These are phyloP conservation scores for Leptonema lineaticorne DNA, from an alignment of 1,140 invertebrate species.

Conservation along the genomic window DNA sequence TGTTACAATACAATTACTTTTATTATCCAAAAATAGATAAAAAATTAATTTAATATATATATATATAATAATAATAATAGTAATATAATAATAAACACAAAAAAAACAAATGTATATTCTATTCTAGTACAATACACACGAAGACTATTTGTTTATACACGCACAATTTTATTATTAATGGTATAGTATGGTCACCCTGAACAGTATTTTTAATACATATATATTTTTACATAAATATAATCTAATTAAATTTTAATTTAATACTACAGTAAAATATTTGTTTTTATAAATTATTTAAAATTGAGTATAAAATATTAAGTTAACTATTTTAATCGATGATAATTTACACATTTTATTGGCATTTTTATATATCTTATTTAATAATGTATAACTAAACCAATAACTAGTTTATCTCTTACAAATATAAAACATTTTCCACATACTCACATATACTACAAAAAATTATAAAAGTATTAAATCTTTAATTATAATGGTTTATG, in stretches of 20 bases:
- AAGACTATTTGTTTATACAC: constrained; percentile 9
- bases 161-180: constrained; percentile 10
- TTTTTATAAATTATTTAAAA: constrained; percentile 6
- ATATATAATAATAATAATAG: background rate
- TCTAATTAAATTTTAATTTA: background rate
- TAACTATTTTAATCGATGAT: constrained; percentile 17
- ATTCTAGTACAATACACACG: background rate
- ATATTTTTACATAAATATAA: constrained; percentile 25
- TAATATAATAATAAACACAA: background rate
- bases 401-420: no score
- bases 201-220: constrained; percentile 16
- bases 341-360: constrained; percentile 24
- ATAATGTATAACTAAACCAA: background rate
- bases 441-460: no score
- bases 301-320: constrained; percentile 22
- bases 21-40: constrained; percentile 10
- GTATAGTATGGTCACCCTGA: constrained; percentile 29
- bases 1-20: constrained; percentile 12
- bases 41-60: constrained; percentile 10
- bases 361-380: constrained; percentile 15
- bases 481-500: no score
- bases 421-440: no score
- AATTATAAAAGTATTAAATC: no score
- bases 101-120: background rate
- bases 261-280: no score